Evolutionary conservation across 2,888 invertebrate species (phyloP), one percentile per base, ranked within the genome.

Genomic region (Cotesia congregata): DNA sequence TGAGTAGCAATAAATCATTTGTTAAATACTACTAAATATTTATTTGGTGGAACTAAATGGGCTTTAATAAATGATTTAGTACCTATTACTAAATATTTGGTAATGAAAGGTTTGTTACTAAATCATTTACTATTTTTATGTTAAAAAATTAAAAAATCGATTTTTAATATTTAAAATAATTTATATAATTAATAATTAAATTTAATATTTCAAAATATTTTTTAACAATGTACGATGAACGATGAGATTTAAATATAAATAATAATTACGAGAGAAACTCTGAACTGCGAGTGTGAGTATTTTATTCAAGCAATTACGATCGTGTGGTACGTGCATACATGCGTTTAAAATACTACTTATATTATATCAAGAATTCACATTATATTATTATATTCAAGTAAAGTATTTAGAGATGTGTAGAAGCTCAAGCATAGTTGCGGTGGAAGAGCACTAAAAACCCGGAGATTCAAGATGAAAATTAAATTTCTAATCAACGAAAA

Each of bases 381-480:
- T 72, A 76, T 60, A 75, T 69, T 67, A 60, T 72, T 72, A 60
- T 70, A 72, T 67, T 30, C 41, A 73, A 17, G 50, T 39, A 59
- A 20, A 67, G 30, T 73, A 15, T 6, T 67, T n/a, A 60, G 39
- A 67, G 64, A 61, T 72, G 67, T 72, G 67, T 69, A 74, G 20
- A 74, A 73, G 77, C 64, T 77, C 69, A 65, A 73, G 77, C 77
- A 77, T 77, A 69, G 73, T 77, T 77, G 73, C 73, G 70, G 73
- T 77, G 77, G 70, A 67, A 77, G 69, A 70, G 77, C 77, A 77
- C 73, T 69, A 70, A 69, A 65, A 39, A 38, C 61, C 60, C 39
- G 20, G 41, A 62, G 64, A 61, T 61, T 20, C 39, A 82, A 79
- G 85, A 82, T 83, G 83, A 81, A 83, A 30, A 83, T 84, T 81